Evolutionary conservation across 2,797 vertebrate genomes (phyloP).

Genomic region (Chelon labrosus): DNA sequence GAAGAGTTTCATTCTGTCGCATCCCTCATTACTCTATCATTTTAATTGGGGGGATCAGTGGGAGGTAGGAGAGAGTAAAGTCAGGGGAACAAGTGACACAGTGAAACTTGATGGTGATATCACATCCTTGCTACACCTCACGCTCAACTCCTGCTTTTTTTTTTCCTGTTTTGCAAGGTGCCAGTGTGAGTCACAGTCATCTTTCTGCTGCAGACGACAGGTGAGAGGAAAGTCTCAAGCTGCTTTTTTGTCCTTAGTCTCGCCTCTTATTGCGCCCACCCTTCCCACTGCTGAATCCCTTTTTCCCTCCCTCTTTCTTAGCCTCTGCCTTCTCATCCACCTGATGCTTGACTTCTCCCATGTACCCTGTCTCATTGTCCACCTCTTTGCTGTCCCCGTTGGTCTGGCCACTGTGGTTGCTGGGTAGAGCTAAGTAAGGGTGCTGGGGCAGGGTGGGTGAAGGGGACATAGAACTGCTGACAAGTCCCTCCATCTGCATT

Average conservation of each 20-base stretch:
- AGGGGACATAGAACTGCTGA: constrained; percentile 55
- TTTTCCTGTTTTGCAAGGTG: constrained; percentile 54
- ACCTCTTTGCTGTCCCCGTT: constrained; percentile 69
- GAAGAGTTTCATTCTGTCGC: constrained; percentile 65
- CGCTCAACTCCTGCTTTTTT: constrained; percentile 42
- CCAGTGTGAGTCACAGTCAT: constrained; percentile 45
- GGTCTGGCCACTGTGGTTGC: constrained; percentile 55
- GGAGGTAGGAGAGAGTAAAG: constrained; percentile 72
- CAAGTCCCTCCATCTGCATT: constrained; percentile 46
- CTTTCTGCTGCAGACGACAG: constrained; percentile 29
- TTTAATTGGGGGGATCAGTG: constrained; percentile 45
- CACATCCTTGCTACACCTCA: constrained; percentile 59
- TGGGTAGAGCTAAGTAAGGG: constrained; percentile 83
- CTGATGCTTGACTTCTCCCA: constrained; percentile 41
- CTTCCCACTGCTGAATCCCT: constrained; percentile 60
- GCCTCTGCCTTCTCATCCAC: constrained; percentile 52
- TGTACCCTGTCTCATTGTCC: constrained; percentile 65
- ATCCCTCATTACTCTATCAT: constrained; percentile 58
- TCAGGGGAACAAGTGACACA: constrained; percentile 73
- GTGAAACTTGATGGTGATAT: constrained; percentile 74
- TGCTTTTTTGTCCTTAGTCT: constrained; percentile 67
- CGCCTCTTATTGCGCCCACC: constrained; percentile 74
- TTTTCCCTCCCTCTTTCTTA: constrained; percentile 73
- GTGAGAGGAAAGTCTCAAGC: constrained; percentile 33
- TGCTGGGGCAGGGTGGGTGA: constrained; percentile 84